phyloP scores from a whole-genome alignment of 2,113 vertebrate species.

The Pelusios castaneus region DNA sequence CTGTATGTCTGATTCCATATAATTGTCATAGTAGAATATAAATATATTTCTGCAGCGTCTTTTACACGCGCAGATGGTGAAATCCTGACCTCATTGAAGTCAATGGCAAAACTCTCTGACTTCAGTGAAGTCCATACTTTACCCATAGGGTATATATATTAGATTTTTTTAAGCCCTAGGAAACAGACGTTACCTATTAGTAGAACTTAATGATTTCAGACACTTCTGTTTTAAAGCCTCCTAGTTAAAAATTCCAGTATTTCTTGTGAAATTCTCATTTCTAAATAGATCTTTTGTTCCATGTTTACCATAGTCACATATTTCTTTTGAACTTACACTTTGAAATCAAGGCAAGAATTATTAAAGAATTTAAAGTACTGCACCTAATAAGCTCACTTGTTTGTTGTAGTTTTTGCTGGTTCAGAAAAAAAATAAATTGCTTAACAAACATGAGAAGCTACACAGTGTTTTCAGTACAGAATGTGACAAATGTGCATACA shows the following conservation, averaged over 20 bases:
- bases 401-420: neutral
- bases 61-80: neutral
- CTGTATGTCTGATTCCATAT: neutral
- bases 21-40: neutral
- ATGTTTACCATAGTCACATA: neutral
- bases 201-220: constrained; percentile 5
- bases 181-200: neutral
- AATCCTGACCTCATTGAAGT: neutral
- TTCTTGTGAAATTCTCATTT: neutral
- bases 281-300: neutral
- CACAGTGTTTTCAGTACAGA: neutral
- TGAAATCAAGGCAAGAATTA: neutral
- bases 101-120: neutral
- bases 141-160: neutral
- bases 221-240: neutral
- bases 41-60: neutral
- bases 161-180: neutral
- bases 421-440: neutral
- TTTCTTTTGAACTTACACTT: neutral
- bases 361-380: neutral
- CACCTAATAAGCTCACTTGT: neutral
- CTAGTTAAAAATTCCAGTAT: neutral
- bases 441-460: neutral
- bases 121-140: constrained; percentile 15
- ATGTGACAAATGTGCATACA: constrained; percentile 3